These are phyloP conservation scores for Plagodis dolabraria DNA, from an alignment of 2,888 invertebrate genomes.

Conservation along the genomic window DNA sequence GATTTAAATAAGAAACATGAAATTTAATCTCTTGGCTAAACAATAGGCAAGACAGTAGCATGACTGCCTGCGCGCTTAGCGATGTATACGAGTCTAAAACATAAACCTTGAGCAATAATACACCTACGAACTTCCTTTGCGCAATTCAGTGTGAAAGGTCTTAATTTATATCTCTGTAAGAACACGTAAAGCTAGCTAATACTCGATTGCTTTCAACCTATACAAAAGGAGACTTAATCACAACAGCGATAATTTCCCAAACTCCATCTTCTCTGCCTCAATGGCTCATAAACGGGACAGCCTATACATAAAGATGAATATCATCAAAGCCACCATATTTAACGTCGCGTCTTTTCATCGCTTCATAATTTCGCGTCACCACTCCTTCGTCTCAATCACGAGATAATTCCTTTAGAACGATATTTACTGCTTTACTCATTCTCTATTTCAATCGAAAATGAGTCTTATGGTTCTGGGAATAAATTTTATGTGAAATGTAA, in stretches of 20 bases:
- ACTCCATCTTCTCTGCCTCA: conserved; percentile 3
- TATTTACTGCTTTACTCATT: conserved; percentile 9
- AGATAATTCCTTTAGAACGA: conserved; percentile 34
- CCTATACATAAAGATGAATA: conserved; percentile 25
- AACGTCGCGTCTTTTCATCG: conserved; percentile 34
- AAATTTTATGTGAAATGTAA: conserved; percentile 2
- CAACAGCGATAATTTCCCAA: conserved; percentile 6
- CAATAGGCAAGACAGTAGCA: too few relatives aligned
- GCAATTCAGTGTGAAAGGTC: too few relatives aligned
- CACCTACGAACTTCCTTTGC: too few relatives aligned
- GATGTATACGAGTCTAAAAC: too few relatives aligned
- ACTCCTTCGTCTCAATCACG: conserved; percentile 34
- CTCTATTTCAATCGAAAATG: background rate
- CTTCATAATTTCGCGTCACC: conserved; percentile 34
- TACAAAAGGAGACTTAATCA: conserved; percentile 10
- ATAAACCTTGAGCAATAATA: too few relatives aligned
- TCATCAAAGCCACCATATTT: conserved; percentile 31
- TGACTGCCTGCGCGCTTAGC: too few relatives aligned
- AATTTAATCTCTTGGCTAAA: too few relatives aligned
- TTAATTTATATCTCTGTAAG: too few relatives aligned
- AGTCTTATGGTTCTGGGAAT: background rate
- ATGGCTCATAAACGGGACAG: conserved; percentile 13
- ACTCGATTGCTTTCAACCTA: background rate
- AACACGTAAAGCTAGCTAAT: too few relatives aligned
- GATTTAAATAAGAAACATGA: too few relatives aligned